These are phyloP conservation scores for Caenorhabditis elegans DNA, from an alignment of 1,140 invertebrate genomes.

Conservation along the genomic window WBcel235 BX284603.4:5545501-5546000, in stretches of 20 bases:
- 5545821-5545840: background rate
- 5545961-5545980: background rate
- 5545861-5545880: too few species aligned
- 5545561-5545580: background rate
- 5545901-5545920: too few species aligned
- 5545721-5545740: background rate
- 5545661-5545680: too few species aligned
- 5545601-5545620: slow-evolving; percentile 12
- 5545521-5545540: slow-evolving; percentile 2
- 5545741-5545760: background rate
- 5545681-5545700: too few species aligned
- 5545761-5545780: background rate
- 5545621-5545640: background rate
- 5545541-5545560: background rate
- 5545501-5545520: background rate
- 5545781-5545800: background rate
- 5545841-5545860: background rate
- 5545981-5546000: background rate
- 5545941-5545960: background rate
- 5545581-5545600: background rate
- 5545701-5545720: background rate
- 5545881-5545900: background rate
- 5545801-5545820: background rate
- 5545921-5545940: too few species aligned
- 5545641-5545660: background rate